Evolutionary conservation across 2,113 vertebrate genomes (phyloP), one percentile per base, ranked within the genome.

Genomic region (Erythrolamprus reginae): DNA sequence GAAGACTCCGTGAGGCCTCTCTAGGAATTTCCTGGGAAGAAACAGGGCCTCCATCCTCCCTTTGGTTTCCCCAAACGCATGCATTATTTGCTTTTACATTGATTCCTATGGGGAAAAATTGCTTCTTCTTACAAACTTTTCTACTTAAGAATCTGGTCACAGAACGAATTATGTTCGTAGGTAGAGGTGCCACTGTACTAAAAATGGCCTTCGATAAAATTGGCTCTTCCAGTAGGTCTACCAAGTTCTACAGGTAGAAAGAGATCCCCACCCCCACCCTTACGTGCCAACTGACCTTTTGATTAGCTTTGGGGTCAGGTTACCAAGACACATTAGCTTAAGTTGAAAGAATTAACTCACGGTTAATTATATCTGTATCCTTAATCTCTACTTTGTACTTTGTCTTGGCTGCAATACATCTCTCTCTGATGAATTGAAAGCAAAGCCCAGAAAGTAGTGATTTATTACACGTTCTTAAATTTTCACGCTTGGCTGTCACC

Each of bases 401-500:
- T 24, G 0, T 33, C 17, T 51, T 51, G 17, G 24, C 52, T 56
- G 23, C 23, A 84, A 56, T 23, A 23, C 55, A 9, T 23, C 19
- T n/a, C 21, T 45, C 4, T 90, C 89, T 77, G 47, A 3, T 86
- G 84, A 93, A 84, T 93, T 94, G 82, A 91, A 82, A 90, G 33
- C 82, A 85, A 61, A 87, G 23, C 47, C 12, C 89, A 77, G 70
- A 42, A 42, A 47, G 50, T 48, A 38, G 61, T 51, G 45, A 52
- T 0, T 93, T 93, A 93, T 90, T 90, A 61, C 83, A 89, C 52
- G 51, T 1, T 1, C 26, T 12, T 86, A 88, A 94, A 95, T 33
- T 51, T 95, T 90, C 91, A 33, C 42, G 58, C 84, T 96, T 91
- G 70, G 90, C 88, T 96, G 90, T 77, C 92, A 89, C 93, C 94